phyloP scores from a whole-genome alignment of 1,140 invertebrate genomes.

The Leucophenga varia region DNA sequence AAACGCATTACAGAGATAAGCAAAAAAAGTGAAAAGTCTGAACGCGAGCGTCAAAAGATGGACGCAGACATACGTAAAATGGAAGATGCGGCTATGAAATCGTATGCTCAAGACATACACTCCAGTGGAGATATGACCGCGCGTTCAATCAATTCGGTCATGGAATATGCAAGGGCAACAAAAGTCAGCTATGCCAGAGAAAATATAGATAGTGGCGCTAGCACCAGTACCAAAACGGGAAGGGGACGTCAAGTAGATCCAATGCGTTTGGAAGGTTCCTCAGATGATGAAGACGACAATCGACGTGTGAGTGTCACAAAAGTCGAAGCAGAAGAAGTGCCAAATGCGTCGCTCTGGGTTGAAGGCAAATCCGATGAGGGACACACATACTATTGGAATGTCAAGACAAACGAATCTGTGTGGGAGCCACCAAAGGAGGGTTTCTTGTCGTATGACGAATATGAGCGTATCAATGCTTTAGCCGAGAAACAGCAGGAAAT shows the following conservation, averaged over 20 bases:
- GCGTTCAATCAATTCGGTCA: slow-evolving; percentile 50
- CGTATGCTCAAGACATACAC: slow-evolving; percentile 72
- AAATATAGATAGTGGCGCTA: too few species aligned
- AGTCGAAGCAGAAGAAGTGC: slow-evolving; percentile 36
- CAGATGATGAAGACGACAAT: slow-evolving; percentile 56
- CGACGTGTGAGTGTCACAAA: slow-evolving; percentile 47
- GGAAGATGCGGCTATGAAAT: slow-evolving; percentile 83
- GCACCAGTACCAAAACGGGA: neutral
- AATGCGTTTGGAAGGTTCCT: slow-evolving; percentile 36
- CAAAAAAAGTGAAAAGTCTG: slow-evolving; percentile 77
- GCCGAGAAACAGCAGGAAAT: slow-evolving; percentile 59
- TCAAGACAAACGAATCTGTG: slow-evolving; percentile 67
- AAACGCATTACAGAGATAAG: slow-evolving; percentile 83
- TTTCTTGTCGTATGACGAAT: slow-evolving; percentile 65
- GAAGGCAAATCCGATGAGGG: slow-evolving; percentile 67
- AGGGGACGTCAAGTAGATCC: slow-evolving; percentile 41
- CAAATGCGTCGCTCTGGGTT: slow-evolving; percentile 64
- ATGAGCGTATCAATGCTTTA: slow-evolving; percentile 61
- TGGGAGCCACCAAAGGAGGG: slow-evolving; percentile 69
- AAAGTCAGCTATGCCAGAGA: slow-evolving; percentile 2
- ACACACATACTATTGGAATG: slow-evolving; percentile 79
- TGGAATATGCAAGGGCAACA: slow-evolving; percentile 16
- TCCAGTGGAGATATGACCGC: slow-evolving; percentile 70
- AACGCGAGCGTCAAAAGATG: slow-evolving; percentile 74
- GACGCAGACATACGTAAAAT: slow-evolving; percentile 83